Conservation (phyloP, 1,140 invertebrate genomes). For the Trinorchestia longiramus region DNA sequence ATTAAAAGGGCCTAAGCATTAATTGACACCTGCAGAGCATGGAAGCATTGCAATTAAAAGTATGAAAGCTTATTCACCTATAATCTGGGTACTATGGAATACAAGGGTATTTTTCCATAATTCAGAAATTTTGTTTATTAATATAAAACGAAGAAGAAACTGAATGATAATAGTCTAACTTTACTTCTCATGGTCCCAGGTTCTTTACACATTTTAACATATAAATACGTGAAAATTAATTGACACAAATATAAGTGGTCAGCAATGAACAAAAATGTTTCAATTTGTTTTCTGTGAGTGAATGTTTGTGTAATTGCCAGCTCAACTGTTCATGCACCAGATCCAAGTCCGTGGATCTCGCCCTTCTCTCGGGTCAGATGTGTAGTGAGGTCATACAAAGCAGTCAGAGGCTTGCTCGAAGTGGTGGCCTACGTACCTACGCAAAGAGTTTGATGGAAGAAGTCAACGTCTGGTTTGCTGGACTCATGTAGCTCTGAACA, state of each 20-base stretch:
- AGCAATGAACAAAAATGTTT: not conserved
- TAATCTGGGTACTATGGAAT: too few species aligned
- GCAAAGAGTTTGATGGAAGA: constrained; percentile 3
- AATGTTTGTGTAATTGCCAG: not conserved
- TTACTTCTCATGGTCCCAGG: not conserved
- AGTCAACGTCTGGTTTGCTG: not conserved
- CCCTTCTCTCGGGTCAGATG: constrained; percentile 15
- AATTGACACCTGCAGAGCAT: too few species aligned
- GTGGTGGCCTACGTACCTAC: not conserved
- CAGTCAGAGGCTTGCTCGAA: not conserved
- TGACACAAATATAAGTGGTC: not conserved
- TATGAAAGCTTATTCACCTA: too few species aligned
- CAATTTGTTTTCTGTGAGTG: not conserved
- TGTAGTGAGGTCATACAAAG: not conserved
- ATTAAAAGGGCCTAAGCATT: too few species aligned
- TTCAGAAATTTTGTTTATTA: too few species aligned
- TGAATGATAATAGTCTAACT: not conserved
- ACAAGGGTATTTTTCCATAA: too few species aligned
- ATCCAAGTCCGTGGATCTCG: not conserved
- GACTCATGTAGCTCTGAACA: not conserved
- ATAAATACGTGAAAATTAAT: not conserved
- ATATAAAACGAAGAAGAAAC: not conserved
- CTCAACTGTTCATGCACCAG: not conserved
- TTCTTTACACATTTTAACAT: not conserved
- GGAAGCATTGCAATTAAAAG: too few species aligned